Conservation (phyloP, 2,113 vertebrate species). For the Notothenia rossii region DNA sequence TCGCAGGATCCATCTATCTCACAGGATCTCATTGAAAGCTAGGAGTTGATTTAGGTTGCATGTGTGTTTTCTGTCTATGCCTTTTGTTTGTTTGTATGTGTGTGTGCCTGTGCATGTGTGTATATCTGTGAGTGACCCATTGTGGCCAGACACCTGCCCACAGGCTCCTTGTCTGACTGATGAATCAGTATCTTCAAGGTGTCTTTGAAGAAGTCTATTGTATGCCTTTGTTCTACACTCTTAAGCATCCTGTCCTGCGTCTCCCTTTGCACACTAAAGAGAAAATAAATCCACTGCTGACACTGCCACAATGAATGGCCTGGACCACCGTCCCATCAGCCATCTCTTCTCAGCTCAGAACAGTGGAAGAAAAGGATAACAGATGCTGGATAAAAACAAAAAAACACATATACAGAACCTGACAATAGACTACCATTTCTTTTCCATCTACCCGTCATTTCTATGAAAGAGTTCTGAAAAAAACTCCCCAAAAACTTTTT, state of each 20-base stretch:
- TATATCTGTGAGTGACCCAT: slow-evolving; percentile 69
- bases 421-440: slow-evolving; percentile 48
- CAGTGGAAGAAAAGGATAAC: slow-evolving; percentile 57
- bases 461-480: slow-evolving; percentile 41
- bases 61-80: slow-evolving; percentile 52
- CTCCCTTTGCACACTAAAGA: slow-evolving; percentile 67
- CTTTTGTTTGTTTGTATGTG: slow-evolving; percentile 53
- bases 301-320: slow-evolving; percentile 65
- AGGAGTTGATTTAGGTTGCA: slow-evolving; percentile 66
- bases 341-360: slow-evolving; percentile 51
- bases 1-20: slow-evolving; percentile 66
- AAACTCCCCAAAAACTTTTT: slow-evolving; percentile 48
- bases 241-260: slow-evolving; percentile 70
- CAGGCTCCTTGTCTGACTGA: slow-evolving; percentile 79
- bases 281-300: slow-evolving; percentile 75
- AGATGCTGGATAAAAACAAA: slow-evolving; percentile 50
- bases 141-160: slow-evolving; percentile 82
- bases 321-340: slow-evolving; percentile 64
- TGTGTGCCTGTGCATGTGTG: slow-evolving; percentile 32
- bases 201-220: slow-evolving; percentile 82
- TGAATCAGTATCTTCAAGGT: slow-evolving; percentile 81
- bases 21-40: slow-evolving; percentile 66
- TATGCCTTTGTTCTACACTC: slow-evolving; percentile 74
- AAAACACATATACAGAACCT: slow-evolving; percentile 18
- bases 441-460: slow-evolving; percentile 30